These are phyloP conservation scores for Triops longicaudatus DNA, from an alignment of 1,140 invertebrate genomes.

Conservation along the genomic window DNA sequence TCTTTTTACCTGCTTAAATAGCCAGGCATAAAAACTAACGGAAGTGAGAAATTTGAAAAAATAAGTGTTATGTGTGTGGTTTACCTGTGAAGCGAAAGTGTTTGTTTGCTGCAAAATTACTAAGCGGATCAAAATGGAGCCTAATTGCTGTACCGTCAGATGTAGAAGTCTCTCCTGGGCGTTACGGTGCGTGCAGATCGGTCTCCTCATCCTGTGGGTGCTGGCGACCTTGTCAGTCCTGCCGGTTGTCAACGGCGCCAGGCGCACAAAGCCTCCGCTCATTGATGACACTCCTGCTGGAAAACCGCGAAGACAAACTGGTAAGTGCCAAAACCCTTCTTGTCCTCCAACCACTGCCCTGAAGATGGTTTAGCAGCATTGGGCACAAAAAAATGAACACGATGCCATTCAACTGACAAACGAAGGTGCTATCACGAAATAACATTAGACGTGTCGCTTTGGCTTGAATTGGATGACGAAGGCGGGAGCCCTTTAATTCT, in stretches of 20 bases:
- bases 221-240: not conserved
- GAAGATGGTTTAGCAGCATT: too few relatives aligned
- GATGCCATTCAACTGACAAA: not conserved
- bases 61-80: not conserved
- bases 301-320: not conserved
- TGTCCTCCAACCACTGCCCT: not conserved
- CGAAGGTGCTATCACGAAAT: not conserved
- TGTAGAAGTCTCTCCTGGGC: not conserved
- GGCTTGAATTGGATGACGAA: not conserved
- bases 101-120: not conserved
- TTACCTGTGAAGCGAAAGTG: not conserved
- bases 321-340: not conserved
- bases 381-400: not conserved
- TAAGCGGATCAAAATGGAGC: not conserved
- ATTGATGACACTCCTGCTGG: constrained; percentile 3
- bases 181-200: not conserved
- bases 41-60: not conserved
- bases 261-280: not conserved
- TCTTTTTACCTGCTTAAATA: not conserved
- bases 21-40: not conserved
- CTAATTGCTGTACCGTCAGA: not conserved
- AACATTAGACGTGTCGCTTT: not conserved
- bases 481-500: too few relatives aligned
- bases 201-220: not conserved
- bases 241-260: constrained; percentile 9